Base-by-base conservation (phyloP, 2,113 vertebrate species). In the Zonotrichia leucophrys region DNA sequence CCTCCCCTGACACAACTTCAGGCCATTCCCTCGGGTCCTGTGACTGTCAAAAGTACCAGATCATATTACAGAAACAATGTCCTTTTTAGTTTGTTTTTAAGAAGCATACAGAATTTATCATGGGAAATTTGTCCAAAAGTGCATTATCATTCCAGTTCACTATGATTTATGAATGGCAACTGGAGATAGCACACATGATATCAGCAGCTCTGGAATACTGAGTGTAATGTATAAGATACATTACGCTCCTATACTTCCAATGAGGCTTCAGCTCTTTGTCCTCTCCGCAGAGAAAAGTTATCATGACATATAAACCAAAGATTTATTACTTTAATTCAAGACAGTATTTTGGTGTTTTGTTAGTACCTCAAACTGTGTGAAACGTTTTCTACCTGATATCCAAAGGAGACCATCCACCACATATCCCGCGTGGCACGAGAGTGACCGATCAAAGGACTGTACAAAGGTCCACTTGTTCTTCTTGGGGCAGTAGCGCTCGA, bases 381-480 rank as follows among this genome's bases (percentile, higher is more conserved):
- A 96, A 93, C n/a, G 24, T 87, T 79, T 89, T 97, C 97, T 98
- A 99, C 99, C 99, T 99, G 99, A 99, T 97, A 99, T 98, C 99
- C 99, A 99, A 93, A 99, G 99, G 95, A 99, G 98, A 73, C 98
- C 98, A 93, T 99, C 99, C 33, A 99, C 98, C 97, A 99, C 98
- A 76, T 98, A 99, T 94, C 99, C 99, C 1, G 99, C 99, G 4
- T 99, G 99, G 94, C 99, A 99, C 1, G 99, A 99, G 68, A 99
- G 98, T 2, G 99, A 99, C n/a, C 98, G 98, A 97, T 99, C 99
- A 77, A 99, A 99, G 44, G 99, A 97, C 93, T 99, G 99, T 82
- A 99, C 99, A 85, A 99, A 99, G 89, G 98, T 98, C 99, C 99
- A 99, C 90, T 99, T 99, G 98, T 99, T 99, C 98, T 98, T 99